Percentiles rank a stretch among this genome's conserved stretches.
These are phyloP conservation scores for Venturia canescens DNA, from an alignment of 1,140 invertebrate genomes.

Conservation along the genomic window DNA sequence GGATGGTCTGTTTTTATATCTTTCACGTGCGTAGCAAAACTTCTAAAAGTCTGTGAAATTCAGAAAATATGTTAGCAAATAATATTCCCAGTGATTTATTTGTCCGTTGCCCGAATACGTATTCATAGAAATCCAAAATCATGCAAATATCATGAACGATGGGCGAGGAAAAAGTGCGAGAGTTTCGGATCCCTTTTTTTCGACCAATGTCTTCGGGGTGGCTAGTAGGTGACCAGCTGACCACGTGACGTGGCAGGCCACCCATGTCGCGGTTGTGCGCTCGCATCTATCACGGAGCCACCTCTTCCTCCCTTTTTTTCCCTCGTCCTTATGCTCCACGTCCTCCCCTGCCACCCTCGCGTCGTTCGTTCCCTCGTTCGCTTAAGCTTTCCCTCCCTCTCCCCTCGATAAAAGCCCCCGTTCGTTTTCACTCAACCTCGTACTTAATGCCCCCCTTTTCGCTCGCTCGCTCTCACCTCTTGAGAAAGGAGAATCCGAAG, in stretches of 20 bases:
- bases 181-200: constrained; percentile 40
- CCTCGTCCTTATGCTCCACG: constrained; percentile 48
- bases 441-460: constrained; percentile 27
- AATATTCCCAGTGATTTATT: background rate
- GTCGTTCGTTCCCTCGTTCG: constrained; percentile 63
- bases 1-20: too few relatives aligned
- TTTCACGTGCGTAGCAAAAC: too few relatives aligned
- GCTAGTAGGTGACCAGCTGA: constrained; percentile 69
- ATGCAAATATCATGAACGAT: constrained; percentile 3
- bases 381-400: constrained; percentile 50
- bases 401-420: constrained; percentile 39
- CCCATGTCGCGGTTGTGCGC: constrained; percentile 75
- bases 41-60: background rate
- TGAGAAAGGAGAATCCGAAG: background rate
- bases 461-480: background rate
- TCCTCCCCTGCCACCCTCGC: constrained; percentile 35
- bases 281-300: constrained; percentile 76
- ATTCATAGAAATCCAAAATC: background rate
- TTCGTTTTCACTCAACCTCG: constrained; percentile 39
- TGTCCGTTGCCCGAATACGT: background rate
- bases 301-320: constrained; percentile 62
- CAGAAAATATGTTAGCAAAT: background rate
- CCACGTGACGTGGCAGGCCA: constrained; percentile 71
- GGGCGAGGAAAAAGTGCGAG: background rate
- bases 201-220: constrained; percentile 74